Conservation (phyloP, 2,888 invertebrate species). For the Chesias legatella region DNA sequence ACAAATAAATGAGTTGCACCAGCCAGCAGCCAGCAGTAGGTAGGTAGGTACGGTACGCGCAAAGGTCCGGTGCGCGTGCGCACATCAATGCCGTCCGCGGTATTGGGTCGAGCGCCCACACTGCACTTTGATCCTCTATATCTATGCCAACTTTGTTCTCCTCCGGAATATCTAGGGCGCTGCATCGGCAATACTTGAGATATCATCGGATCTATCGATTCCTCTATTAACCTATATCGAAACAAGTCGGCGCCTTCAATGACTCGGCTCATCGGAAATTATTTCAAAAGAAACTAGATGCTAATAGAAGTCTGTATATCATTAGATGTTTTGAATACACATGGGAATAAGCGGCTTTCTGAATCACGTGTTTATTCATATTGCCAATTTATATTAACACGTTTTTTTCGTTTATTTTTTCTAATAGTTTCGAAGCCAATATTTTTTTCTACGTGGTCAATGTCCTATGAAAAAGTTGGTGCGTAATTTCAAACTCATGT, state of each 20-base stretch:
- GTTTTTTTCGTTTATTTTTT: slow-evolving; percentile 25
- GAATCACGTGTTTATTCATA: slow-evolving; percentile 24
- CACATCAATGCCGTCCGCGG: slow-evolving; percentile 56
- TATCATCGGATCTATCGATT: slow-evolving; percentile 48
- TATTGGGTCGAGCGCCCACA: slow-evolving; percentile 78
- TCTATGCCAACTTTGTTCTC: slow-evolving; percentile 78
- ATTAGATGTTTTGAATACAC: slow-evolving; percentile 21
- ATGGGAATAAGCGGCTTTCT: slow-evolving; percentile 11
- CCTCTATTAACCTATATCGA: slow-evolving; percentile 26
- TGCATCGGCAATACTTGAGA: slow-evolving; percentile 53
- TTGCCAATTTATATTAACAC: slow-evolving; percentile 35
- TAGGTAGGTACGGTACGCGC: slow-evolving; percentile 26
- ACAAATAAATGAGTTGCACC: slow-evolving; percentile 50
- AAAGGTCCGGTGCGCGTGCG: slow-evolving; percentile 67
- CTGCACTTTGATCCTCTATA: slow-evolving; percentile 74
- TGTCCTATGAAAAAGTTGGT: slow-evolving; percentile 31
- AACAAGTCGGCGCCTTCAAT: slow-evolving; percentile 1
- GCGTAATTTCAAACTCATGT: slow-evolving; percentile 34
- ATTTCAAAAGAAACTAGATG: background rate
- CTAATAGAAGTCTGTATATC: slow-evolving; percentile 9
- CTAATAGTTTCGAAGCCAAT: slow-evolving; percentile 36
- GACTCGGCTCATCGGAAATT: background rate
- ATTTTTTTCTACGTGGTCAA: slow-evolving; percentile 37
- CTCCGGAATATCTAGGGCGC: slow-evolving; percentile 69
- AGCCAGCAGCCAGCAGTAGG: slow-evolving; percentile 42